A percentile compares a stretch with the other conserved stretches of the same genome.
phyloP scores from a whole-genome alignment of 2,797 vertebrate genomes.

The Lophotriccus pileatus region DNA sequence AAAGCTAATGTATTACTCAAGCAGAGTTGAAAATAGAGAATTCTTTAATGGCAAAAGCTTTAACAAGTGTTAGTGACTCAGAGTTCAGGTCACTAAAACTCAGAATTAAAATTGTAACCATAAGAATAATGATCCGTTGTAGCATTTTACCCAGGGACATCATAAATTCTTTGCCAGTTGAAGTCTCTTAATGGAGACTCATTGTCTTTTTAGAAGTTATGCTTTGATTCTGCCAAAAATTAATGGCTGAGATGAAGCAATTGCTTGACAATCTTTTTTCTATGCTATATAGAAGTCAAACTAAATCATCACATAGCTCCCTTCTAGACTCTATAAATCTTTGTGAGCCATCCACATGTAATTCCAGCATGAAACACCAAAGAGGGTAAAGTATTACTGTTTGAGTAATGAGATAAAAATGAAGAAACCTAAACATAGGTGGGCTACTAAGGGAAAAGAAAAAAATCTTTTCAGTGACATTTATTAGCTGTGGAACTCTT shows the following conservation, averaged over 20 bases:
- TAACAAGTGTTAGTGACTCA: background rate
- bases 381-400: background rate
- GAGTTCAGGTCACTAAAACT: background rate
- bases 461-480: background rate
- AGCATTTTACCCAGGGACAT: background rate
- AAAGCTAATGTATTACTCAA: background rate
- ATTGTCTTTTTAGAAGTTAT: slow-evolving; percentile 14
- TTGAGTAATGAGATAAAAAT: slow-evolving; percentile 45
- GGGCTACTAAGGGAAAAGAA: background rate
- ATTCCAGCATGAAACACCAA: slow-evolving; percentile 4
- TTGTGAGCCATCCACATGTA: background rate
- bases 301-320: background rate
- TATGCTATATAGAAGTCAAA: background rate
- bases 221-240: slow-evolving; percentile 16
- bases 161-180: background rate
- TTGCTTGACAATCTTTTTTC: background rate
- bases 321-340: slow-evolving; percentile 39
- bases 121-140: background rate
- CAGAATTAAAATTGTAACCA: background rate
- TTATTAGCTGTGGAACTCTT: slow-evolving; percentile 32
- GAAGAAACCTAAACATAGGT: slow-evolving; percentile 42
- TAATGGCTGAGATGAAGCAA: background rate
- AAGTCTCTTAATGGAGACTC: background rate
- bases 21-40: background rate
- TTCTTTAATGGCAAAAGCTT: background rate